phyloP scores from a whole-genome alignment of 2,888 invertebrate species.

The Spisula subtruncata region DNA sequence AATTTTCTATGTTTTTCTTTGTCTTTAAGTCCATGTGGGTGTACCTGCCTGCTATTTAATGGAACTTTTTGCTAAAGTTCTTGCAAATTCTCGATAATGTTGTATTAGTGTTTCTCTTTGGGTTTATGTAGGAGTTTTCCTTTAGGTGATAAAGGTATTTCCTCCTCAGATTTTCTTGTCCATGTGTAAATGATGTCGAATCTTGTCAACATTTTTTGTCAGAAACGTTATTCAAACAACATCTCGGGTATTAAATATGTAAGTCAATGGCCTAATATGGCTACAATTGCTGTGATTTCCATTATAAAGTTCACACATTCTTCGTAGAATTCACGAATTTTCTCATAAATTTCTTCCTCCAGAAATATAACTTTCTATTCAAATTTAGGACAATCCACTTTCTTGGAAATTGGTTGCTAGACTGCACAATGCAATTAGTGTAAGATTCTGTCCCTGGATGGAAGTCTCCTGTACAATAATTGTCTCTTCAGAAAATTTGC shows the following conservation, averaged over 20 bases:
- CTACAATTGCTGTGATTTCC: background rate
- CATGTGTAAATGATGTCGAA: background rate
- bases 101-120: background rate
- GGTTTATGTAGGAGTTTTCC: background rate
- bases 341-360: background rate
- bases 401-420: constrained; percentile 4
- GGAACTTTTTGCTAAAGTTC: too few species aligned
- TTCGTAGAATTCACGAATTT: background rate
- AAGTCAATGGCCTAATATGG: background rate
- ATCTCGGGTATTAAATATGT: background rate
- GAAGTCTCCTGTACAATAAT: background rate
- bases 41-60: too few species aligned
- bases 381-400: constrained; percentile 5
- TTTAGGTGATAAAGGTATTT: background rate
- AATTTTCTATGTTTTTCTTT: too few species aligned
- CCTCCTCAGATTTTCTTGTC: background rate
- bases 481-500: constrained; percentile 7
- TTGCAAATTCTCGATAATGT: too few species aligned
- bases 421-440: constrained; percentile 10
- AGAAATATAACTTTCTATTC: background rate
- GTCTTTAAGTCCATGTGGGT: too few species aligned
- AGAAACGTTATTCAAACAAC: background rate
- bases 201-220: background rate
- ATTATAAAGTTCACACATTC: constrained; percentile 4
- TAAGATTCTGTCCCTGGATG: constrained; percentile 11